Percentiles rank a stretch among this genome's conserved stretches.
phyloP scores from a whole-genome alignment of 2,797 vertebrate species.

The Acrocephalus scirpaceus region DNA sequence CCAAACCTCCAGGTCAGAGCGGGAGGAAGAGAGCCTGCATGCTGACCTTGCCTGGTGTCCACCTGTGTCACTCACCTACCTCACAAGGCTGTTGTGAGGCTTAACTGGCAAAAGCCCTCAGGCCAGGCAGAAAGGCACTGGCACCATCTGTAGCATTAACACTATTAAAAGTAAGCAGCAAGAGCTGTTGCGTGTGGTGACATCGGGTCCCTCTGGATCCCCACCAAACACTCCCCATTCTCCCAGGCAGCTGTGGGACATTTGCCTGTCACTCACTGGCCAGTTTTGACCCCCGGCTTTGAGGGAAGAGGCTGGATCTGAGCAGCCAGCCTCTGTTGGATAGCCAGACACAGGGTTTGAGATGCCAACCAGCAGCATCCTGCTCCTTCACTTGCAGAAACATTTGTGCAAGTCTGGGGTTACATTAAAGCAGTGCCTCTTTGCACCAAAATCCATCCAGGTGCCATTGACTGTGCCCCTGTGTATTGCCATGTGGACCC shows the following conservation, averaged over 20 bases:
- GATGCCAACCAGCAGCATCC: neutral
- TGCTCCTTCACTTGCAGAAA: neutral
- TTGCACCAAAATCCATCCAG: neutral
- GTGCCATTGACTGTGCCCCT: neutral
- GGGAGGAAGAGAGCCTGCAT: neutral
- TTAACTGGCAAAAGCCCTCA: neutral
- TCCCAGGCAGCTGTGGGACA: neutral
- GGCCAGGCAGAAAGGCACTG: rapidly evolving
- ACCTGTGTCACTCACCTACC: neutral
- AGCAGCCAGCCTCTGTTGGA: neutral
- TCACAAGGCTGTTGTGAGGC: constrained; percentile 44
- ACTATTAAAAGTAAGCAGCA: constrained; percentile 47
- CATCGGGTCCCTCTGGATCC: rapidly evolving
- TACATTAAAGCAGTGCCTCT: rapidly evolving
- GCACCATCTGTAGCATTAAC: neutral
- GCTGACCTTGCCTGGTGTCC: neutral
- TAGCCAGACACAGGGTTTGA: neutral
- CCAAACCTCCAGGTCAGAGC: neutral
- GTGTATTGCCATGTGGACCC: rapidly evolving
- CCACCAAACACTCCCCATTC: neutral
- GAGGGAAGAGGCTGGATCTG: neutral
- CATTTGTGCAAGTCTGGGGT: neutral
- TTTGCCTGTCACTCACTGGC: neutral
- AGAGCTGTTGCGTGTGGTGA: neutral
- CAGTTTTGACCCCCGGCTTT: neutral